phyloP scores from a whole-genome alignment of 2,888 invertebrate genomes.

The Troides oblongomaculatus region DNA sequence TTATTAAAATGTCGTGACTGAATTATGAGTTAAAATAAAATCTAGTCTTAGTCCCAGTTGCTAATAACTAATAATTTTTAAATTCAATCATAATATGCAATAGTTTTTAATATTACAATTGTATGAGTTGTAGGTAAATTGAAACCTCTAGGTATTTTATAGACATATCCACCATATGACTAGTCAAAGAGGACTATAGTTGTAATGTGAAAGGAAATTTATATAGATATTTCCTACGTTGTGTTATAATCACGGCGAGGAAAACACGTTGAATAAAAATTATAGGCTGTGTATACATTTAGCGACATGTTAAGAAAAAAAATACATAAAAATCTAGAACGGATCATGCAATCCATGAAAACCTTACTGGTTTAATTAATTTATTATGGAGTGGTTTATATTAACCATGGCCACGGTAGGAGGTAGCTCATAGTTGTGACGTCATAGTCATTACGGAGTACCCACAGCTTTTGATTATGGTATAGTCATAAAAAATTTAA shows the following conservation, averaged over 20 bases:
- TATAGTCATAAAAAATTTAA: too few species aligned
- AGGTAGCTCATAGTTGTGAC: too few species aligned
- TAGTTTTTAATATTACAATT: slow-evolving; percentile 38
- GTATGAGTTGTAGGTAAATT: slow-evolving; percentile 34
- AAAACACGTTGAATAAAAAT: slow-evolving; percentile 29
- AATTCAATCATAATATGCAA: background rate
- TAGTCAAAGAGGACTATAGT: slow-evolving; percentile 46
- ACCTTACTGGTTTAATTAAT: too few species aligned
- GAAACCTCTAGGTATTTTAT: slow-evolving; percentile 46
- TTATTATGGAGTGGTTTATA: too few species aligned
- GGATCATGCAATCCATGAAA: too few species aligned
- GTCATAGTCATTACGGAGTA: too few species aligned
- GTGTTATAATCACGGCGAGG: slow-evolving; percentile 13
- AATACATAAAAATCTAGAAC: too few species aligned
- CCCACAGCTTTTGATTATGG: too few species aligned
- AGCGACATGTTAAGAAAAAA: background rate
- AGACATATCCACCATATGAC: slow-evolving; percentile 66
- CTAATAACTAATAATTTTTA: slow-evolving; percentile 41
- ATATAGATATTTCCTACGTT: background rate
- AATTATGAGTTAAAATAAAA: slow-evolving; percentile 59
- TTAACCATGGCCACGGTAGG: too few species aligned
- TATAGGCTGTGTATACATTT: slow-evolving; percentile 39
- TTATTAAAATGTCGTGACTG: slow-evolving; percentile 62
- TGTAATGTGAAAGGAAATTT: slow-evolving; percentile 29
- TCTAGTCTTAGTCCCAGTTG: slow-evolving; percentile 58